Conservation (phyloP, 2,113 vertebrate species). For the Apteryx mantelli region DNA sequence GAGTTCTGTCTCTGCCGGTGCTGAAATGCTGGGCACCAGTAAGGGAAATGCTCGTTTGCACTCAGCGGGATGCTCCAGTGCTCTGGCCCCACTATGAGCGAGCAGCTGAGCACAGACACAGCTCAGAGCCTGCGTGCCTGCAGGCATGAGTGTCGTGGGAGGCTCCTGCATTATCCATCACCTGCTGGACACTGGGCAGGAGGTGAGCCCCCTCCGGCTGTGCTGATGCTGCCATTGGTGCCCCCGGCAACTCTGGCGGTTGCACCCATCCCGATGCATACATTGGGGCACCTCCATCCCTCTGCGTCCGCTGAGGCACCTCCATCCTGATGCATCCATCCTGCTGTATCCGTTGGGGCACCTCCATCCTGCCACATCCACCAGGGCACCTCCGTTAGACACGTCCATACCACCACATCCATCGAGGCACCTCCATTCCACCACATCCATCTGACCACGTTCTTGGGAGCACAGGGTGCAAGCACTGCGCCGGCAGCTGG, state of each 20-base stretch:
- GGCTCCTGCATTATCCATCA: background rate
- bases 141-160: background rate
- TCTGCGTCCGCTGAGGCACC: too few species aligned
- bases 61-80: background rate
- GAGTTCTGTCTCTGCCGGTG: rapidly evolving
- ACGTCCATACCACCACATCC: background rate
- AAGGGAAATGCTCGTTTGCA: background rate
- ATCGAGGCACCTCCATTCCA: too few species aligned
- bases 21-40: rapidly evolving
- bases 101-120: background rate
- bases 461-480: background rate
- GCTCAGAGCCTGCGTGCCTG: background rate
- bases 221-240: too few species aligned
- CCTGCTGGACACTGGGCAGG: background rate
- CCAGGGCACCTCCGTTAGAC: background rate
- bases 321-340: too few species aligned
- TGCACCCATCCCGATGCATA: too few species aligned
- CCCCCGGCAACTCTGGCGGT: too few species aligned
- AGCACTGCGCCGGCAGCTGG: background rate
- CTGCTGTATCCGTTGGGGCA: too few species aligned
- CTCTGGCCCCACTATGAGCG: background rate
- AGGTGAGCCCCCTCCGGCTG: background rate
- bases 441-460: background rate
- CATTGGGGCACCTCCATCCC: too few species aligned
- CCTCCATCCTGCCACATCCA: too few species aligned